These are phyloP conservation scores for Oscheius myriophilus DNA, from an alignment of 2,888 invertebrate genomes.

Conservation along the genomic window DNA sequence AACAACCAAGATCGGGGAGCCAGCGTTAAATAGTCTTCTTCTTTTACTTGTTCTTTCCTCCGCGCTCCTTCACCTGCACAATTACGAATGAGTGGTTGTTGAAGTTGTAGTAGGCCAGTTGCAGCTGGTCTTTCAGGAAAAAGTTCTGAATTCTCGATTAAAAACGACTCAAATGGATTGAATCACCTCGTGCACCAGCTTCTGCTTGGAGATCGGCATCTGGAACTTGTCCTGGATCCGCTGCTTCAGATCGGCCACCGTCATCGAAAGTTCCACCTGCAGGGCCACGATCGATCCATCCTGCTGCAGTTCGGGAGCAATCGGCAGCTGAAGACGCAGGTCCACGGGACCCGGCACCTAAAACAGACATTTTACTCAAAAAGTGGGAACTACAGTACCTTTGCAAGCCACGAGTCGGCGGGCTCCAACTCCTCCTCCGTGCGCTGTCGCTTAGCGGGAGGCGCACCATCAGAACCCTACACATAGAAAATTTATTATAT, in stretches of 20 bases:
- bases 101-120: slow-evolving; percentile 94
- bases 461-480: slow-evolving; percentile 29
- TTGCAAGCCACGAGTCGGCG: slow-evolving; percentile 80
- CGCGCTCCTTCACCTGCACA: slow-evolving; percentile 93
- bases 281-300: slow-evolving; percentile 87
- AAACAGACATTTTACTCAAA: neutral
- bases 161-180: neutral
- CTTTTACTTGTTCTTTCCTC: slow-evolving; percentile 93
- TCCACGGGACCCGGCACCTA: slow-evolving; percentile 74
- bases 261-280: slow-evolving; percentile 81
- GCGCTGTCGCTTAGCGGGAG: slow-evolving; percentile 42
- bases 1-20: neutral
- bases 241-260: slow-evolving; percentile 84
- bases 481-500: too few species aligned
- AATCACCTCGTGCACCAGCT: slow-evolving; percentile 86
- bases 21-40: too few species aligned
- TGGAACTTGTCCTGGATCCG: slow-evolving; percentile 86
- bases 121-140: slow-evolving; percentile 96
- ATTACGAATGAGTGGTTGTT: slow-evolving; percentile 84
- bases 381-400: slow-evolving; percentile 25
- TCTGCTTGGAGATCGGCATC: slow-evolving; percentile 96
- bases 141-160: slow-evolving; percentile 79
- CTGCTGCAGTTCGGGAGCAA: slow-evolving; percentile 93
- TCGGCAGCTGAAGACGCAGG: slow-evolving; percentile 86
- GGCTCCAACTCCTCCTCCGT: slow-evolving; percentile 78